Base-by-base conservation (phyloP, 1,140 invertebrate species). In the Temnothorax nylanderi region DNA sequence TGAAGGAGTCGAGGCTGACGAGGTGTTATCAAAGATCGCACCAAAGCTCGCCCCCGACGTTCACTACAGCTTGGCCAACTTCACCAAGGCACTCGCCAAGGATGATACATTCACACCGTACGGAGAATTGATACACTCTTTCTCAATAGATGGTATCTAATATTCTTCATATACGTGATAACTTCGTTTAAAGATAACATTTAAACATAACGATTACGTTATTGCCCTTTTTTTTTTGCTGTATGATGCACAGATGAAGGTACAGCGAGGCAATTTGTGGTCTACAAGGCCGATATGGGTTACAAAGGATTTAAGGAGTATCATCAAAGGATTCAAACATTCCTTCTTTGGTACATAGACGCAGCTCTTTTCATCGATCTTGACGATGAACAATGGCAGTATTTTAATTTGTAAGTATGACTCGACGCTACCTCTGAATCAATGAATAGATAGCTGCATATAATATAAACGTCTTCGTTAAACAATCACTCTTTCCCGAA, bases 331-430 rank as follows among this genome's bases (percentile, higher is more conserved):
- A 95, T 99, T 81, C 98, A 99, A 95, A 98, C 98, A 7, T 99
- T 99, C 93, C 95, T 99, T 13, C 94, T 99, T 76, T 99, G 98
- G 97, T 99, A 98, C 93, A 98, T 99, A 91, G 99, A 99, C 96
- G 99, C 98, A 6, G 98, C 98, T 13, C 98, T 97, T 65, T 99
- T 98, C 93, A 98, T 99, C 91, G 99, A 99, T 95, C 96, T 97
- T 3, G 98, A 99, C 94, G 99, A 99, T 96, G 97, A 98, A 41
- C 97, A 97, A 88, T 99, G 99, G 99, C 96, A 96, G 56, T 99
- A 98, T 94, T 99, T 98, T 95, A 96, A 99, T 67, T 95, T 99
- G 98, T 99, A 97, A 96, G 87, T 58, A 58, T 41, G 10, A 41
- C 16, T 77, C 1, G 18, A 62, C 51, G 11, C 13, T 74, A 11